These are phyloP conservation scores for Urocynchramus pylzowi DNA, from an alignment of 2,113 vertebrate species.

Conservation along the genomic window DNA sequence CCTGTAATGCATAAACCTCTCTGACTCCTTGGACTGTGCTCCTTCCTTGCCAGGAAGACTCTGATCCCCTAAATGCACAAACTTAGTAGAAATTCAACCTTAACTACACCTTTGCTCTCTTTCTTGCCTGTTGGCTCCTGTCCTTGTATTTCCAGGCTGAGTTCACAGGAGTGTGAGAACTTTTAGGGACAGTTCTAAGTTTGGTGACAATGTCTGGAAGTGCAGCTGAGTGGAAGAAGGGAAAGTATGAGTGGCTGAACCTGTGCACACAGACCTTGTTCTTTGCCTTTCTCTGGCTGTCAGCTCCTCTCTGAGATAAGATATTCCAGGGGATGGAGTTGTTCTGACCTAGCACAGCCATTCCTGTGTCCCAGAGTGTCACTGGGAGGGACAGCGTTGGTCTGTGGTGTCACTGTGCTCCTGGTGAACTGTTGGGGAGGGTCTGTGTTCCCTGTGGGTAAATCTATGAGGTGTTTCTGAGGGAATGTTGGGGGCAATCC, in stretches of 20 bases:
- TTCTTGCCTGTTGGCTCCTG: background rate
- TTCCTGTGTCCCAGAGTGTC: background rate
- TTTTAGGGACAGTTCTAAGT: background rate
- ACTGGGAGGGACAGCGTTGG: background rate
- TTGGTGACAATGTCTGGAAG: background rate
- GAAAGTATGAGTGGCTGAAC: background rate
- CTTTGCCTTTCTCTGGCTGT: background rate
- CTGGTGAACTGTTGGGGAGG: background rate
- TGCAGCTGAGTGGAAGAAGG: background rate
- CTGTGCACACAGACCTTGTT: background rate
- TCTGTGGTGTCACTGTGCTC: background rate
- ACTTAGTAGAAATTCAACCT: background rate
- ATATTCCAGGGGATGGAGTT: background rate
- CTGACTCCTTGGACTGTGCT: background rate
- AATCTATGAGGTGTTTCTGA: rapidly evolving
- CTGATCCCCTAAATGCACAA: background rate
- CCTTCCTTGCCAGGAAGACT: background rate
- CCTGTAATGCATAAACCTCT: background rate
- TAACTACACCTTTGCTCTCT: background rate
- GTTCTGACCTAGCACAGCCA: background rate
- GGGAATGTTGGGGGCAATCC: background rate
- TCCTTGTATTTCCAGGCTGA: background rate
- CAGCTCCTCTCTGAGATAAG: background rate
- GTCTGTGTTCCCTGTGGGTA: background rate
- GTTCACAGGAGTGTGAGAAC: background rate